These are phyloP conservation scores for Macropus fuliginosus DNA, from an alignment of 2,797 vertebrate genomes.

Conservation along the genomic window DNA sequence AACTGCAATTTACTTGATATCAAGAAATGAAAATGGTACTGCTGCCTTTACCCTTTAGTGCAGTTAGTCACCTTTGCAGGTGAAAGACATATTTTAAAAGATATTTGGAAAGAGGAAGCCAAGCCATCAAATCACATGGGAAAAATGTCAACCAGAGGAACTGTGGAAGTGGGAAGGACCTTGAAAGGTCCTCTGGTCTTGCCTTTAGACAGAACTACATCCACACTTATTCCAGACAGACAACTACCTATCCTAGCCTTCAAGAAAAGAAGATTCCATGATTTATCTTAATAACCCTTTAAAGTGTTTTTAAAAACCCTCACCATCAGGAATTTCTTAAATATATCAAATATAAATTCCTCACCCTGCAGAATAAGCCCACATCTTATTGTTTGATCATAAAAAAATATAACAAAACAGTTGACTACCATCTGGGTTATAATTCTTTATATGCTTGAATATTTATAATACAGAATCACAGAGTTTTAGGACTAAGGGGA, in stretches of 20 bases:
- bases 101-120: not conserved
- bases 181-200: not conserved
- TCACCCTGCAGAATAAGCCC: too few relatives aligned
- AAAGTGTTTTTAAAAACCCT: not conserved
- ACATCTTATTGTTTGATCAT: too few relatives aligned
- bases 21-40: not conserved
- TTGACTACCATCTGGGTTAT: too few relatives aligned
- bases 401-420: too few relatives aligned
- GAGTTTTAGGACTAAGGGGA: not conserved
- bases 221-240: not conserved
- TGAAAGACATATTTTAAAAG: not conserved
- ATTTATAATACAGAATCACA: constrained; percentile 4
- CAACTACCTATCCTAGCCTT: not conserved
- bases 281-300: not conserved
- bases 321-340: not conserved
- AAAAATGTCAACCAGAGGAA: constrained; percentile 9
- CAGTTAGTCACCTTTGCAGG: not conserved
- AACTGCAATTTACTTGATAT: constrained; percentile 16
- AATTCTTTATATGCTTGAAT: too few relatives aligned
- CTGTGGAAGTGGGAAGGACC: not conserved
- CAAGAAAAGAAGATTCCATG: not conserved
- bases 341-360: too few relatives aligned
- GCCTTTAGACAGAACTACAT: not conserved
- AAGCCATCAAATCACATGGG: not conserved
- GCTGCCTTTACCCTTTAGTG: not conserved